A percentile compares a stretch with the other conserved stretches of the same genome.
Evolutionary conservation across 2,113 vertebrate species (phyloP).

Genomic region (Erpornis zantholeuca): DNA sequence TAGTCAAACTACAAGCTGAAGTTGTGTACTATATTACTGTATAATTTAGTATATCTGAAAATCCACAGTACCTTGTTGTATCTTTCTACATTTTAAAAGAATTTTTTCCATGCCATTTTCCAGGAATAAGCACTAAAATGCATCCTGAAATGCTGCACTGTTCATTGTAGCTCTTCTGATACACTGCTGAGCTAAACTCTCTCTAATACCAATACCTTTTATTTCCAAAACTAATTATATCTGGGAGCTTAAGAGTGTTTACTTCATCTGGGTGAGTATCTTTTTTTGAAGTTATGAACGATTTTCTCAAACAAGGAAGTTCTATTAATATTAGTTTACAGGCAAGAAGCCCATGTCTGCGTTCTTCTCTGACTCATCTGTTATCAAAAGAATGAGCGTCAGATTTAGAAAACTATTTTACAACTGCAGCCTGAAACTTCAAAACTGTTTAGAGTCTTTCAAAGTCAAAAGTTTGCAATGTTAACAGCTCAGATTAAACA

Average conservation of each 20-base stretch:
- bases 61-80: background rate
- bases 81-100: background rate
- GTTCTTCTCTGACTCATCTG: conserved; percentile 41
- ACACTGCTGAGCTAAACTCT: background rate
- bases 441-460: conserved; percentile 20
- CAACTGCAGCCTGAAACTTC: conserved; percentile 10
- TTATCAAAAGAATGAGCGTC: background rate
- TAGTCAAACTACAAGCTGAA: background rate
- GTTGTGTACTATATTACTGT: background rate
- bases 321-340: conserved; percentile 44
- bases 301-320: conserved; percentile 46
- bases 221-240: conserved; percentile 7
- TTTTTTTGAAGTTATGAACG: conserved; percentile 14
- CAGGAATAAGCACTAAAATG: background rate
- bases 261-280: background rate
- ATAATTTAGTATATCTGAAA: background rate
- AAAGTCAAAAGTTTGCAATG: background rate
- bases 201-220: conserved; percentile 4
- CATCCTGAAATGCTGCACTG: background rate
- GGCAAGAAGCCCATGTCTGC: background rate
- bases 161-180: background rate
- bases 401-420: conserved; percentile 21
- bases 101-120: background rate
- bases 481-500: conserved; percentile 18
- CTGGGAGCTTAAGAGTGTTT: background rate